These are phyloP conservation scores for Fulica atra DNA, from an alignment of 2,113 vertebrate species.

Conservation along the genomic window DNA sequence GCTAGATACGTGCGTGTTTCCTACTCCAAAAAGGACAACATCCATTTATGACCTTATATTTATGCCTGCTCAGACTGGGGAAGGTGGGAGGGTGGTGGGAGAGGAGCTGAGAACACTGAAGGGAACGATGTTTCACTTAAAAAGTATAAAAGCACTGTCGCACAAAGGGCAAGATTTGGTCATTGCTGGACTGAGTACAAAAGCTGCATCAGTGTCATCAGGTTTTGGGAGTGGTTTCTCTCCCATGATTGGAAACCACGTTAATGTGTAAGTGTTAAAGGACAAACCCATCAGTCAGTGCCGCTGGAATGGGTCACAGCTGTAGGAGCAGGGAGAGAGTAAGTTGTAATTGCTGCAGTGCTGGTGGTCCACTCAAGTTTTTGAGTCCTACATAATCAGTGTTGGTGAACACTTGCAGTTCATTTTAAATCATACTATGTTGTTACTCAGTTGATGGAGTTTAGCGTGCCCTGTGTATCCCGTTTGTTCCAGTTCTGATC, in stretches of 20 bases:
- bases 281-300: neutral
- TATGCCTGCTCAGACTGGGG: neutral
- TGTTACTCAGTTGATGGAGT: constrained; percentile 1
- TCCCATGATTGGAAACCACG: neutral
- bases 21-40: neutral
- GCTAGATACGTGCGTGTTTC: constrained; percentile 2
- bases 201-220: neutral
- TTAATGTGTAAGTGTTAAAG: neutral
- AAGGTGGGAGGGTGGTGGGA: neutral
- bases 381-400: neutral
- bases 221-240: neutral
- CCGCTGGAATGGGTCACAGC: neutral
- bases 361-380: neutral
- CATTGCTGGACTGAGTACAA: neutral
- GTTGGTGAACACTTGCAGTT: constrained; percentile 1
- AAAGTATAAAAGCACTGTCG: constrained; percentile 12
- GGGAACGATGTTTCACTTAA: neutral
- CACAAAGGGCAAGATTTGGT: constrained; percentile 3
- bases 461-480: constrained; percentile 15
- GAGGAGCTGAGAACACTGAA: neutral
- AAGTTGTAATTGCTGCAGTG: neutral
- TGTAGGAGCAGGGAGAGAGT: neutral
- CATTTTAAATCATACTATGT: neutral
- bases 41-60: constrained; percentile 1
- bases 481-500: constrained; percentile 27